Percentiles rank a stretch among this genome's conserved stretches.
Conservation (phyloP, 2,888 invertebrate species). For the Caenorhabditis imperialis region DNA sequence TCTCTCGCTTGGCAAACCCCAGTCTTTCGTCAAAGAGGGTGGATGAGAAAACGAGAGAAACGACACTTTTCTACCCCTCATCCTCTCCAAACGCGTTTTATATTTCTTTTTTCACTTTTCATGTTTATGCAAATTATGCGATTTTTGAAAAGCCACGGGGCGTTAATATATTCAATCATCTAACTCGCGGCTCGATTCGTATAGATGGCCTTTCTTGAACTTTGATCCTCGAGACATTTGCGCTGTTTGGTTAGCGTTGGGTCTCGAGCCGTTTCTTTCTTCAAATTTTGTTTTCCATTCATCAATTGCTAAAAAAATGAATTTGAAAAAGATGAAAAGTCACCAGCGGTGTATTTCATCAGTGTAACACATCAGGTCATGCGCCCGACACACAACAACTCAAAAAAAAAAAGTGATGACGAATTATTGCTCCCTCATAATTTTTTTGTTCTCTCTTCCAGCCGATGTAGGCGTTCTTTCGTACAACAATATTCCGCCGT, state of each 20-base stretch:
- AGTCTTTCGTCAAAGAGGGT: slow-evolving; percentile 39
- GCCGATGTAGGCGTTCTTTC: too few species aligned
- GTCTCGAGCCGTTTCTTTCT: too few species aligned
- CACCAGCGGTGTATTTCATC: slow-evolving; percentile 10
- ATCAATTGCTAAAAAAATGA: slow-evolving; percentile 11
- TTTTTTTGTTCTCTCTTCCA: too few species aligned
- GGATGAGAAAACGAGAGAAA: slow-evolving; percentile 4
- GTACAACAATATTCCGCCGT: too few species aligned
- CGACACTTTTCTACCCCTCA: background rate
- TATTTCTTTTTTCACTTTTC: slow-evolving; percentile 15
- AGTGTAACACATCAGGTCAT: slow-evolving; percentile 25
- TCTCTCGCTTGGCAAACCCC: slow-evolving; percentile 15
- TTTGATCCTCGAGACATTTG: background rate
- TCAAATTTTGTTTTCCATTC: too few species aligned
- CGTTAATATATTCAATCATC: background rate
- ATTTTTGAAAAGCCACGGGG: background rate
- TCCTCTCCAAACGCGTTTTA: slow-evolving; percentile 40
- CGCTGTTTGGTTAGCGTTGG: background rate
- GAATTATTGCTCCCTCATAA: too few species aligned
- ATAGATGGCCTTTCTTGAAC: background rate
- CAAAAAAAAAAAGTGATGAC: slow-evolving; percentile 7
- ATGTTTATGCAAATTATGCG: slow-evolving; percentile 24
- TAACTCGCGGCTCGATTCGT: background rate
- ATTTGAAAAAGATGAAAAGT: background rate
- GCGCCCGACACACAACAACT: slow-evolving; percentile 4